Evolutionary conservation across 2,888 invertebrate genomes (phyloP).

Genomic region (Heliconius hortense): DNA sequence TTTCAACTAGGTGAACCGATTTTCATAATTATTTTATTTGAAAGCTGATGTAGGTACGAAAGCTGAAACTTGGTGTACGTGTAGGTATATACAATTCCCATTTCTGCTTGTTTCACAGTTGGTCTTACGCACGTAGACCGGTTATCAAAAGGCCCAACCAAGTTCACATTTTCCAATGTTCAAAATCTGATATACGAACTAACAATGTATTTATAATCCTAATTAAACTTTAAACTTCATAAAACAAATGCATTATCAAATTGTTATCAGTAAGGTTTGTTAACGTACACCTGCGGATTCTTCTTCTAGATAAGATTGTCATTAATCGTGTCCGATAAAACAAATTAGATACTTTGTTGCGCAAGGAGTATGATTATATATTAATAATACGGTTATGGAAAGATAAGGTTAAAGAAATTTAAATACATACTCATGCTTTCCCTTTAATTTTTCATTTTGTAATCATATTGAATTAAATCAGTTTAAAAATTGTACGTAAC

Average conservation of each 20-base stretch:
- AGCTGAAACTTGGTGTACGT: too few species aligned
- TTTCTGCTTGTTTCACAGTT: background rate
- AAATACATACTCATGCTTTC: background rate
- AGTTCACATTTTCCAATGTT: background rate
- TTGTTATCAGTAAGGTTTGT: background rate
- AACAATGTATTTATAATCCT: background rate
- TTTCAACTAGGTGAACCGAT: too few species aligned
- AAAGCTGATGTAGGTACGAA: too few species aligned
- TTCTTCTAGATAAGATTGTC: constrained; percentile 17
- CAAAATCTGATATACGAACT: background rate
- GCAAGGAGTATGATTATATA: background rate
- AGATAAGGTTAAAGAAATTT: background rate
- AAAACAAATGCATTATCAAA: constrained; percentile 2
- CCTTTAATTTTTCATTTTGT: too few species aligned
- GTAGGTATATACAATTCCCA: too few species aligned
- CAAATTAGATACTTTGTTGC: constrained; percentile 17
- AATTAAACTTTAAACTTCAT: background rate
- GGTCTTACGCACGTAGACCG: background rate
- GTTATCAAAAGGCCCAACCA: background rate
- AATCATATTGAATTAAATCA: too few species aligned
- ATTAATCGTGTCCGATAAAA: constrained; percentile 10
- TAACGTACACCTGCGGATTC: constrained; percentile 24
- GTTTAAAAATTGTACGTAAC: background rate
- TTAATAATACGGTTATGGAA: background rate
- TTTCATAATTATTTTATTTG: too few species aligned